Percentiles rank a stretch among this genome's conserved stretches.
Evolutionary conservation across 1,140 invertebrate genomes (phyloP).

Genomic region (Leptopilina clavipes): DNA sequence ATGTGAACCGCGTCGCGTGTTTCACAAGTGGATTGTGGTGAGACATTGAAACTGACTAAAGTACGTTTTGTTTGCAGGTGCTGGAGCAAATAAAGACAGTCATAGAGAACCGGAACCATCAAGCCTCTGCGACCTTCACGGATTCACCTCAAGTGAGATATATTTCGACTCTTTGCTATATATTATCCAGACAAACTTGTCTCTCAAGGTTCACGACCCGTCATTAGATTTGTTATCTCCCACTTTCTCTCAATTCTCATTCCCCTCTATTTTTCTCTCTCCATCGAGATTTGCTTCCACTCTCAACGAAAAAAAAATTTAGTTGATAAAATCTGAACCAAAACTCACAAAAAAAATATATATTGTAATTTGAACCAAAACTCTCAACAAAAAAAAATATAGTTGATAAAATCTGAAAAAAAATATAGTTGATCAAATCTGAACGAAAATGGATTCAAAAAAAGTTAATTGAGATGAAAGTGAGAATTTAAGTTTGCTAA

Average conservation of each 20-base stretch:
- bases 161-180: conserved; percentile 2
- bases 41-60: conserved; percentile 34
- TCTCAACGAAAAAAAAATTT: conserved; percentile 16
- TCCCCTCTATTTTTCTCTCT: not conserved
- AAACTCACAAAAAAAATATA: too few relatives aligned
- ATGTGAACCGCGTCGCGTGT: not conserved
- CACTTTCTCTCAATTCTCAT: conserved; percentile 30
- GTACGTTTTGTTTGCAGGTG: conserved; percentile 62
- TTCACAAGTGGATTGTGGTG: conserved; percentile 23
- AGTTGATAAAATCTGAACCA: too few relatives aligned
- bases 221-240: conserved; percentile 34
- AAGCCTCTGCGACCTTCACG: conserved; percentile 60
- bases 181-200: not conserved
- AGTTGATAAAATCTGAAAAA: too few relatives aligned
- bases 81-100: conserved; percentile 73
- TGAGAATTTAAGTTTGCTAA: too few relatives aligned
- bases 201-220: conserved; percentile 33
- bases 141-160: conserved; percentile 57
- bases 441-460: too few relatives aligned
- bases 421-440: too few relatives aligned
- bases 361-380: too few relatives aligned
- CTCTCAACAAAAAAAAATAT: too few relatives aligned
- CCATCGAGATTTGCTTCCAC: conserved; percentile 1
- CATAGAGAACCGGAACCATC: conserved; percentile 72
- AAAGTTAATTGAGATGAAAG: too few relatives aligned